Evolutionary conservation across 2,888 invertebrate species (phyloP).

Genomic region (Trachelus troglodyta): DNA sequence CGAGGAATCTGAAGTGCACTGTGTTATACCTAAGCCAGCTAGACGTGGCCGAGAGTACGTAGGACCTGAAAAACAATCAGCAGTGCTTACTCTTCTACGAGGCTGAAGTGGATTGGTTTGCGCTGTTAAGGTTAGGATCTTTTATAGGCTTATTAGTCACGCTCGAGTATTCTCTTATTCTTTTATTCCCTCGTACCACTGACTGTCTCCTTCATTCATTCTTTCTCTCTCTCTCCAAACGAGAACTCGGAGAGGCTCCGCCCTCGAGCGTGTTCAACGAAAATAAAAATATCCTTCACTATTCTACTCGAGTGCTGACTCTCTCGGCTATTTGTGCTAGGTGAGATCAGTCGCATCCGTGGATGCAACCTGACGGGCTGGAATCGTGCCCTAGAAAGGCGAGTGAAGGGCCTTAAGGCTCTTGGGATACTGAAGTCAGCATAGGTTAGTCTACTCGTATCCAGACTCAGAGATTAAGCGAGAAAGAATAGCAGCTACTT

Average conservation of each 20-base stretch:
- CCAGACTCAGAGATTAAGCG: not conserved
- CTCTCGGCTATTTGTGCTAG: not conserved
- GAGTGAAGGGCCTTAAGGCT: not conserved
- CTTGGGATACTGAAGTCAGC: not conserved
- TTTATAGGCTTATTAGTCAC: not conserved
- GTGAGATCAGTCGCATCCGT: not conserved
- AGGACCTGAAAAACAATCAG: not conserved
- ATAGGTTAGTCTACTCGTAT: not conserved
- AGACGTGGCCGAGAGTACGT: not conserved
- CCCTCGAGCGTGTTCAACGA: not conserved
- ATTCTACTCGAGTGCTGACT: not conserved
- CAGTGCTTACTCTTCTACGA: not conserved
- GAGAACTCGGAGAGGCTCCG: not conserved
- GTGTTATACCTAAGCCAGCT: not conserved
- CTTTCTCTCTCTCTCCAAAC: not conserved
- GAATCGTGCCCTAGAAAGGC: not conserved
- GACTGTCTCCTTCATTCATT: constrained; percentile 8
- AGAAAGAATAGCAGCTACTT: not conserved
- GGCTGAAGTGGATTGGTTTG: not conserved
- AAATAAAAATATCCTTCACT: not conserved
- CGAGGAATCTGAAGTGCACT: not conserved
- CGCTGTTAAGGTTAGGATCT: not conserved
- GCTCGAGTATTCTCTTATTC: not conserved
- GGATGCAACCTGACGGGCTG: not conserved
- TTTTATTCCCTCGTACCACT: not conserved